Evolutionary conservation across 2,797 vertebrate species (phyloP).

Genomic region (Silurus aristotelis): DNA sequence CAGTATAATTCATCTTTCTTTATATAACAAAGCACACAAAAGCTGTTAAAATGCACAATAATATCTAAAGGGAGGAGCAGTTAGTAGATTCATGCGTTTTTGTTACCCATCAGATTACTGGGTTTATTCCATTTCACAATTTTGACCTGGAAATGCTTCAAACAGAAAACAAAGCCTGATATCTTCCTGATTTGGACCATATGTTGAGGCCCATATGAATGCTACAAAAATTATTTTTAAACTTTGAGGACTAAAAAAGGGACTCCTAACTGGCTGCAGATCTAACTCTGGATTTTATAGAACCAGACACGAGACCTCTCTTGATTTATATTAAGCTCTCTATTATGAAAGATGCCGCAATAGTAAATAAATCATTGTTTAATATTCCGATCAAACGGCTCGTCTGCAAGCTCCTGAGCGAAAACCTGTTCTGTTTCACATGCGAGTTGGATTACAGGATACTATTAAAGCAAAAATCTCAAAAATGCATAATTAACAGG

Average conservation of each 20-base stretch:
- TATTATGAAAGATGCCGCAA: neutral
- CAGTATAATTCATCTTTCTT: neutral
- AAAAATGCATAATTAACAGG: neutral
- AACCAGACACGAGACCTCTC: neutral
- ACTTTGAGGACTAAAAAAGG: neutral
- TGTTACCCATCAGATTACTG: constrained; percentile 30
- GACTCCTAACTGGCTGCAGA: neutral
- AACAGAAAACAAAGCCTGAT: constrained; percentile 12
- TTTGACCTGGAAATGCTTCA: constrained; percentile 49
- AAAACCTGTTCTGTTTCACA: neutral
- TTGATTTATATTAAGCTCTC: neutral
- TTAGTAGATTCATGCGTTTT: constrained; percentile 34
- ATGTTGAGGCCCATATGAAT: constrained; percentile 37
- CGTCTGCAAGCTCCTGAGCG: too few relatives aligned
- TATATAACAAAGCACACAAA: constrained; percentile 64
- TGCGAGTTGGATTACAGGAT: neutral
- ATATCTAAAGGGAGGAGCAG: neutral
- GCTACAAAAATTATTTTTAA: neutral
- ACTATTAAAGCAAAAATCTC: too few relatives aligned
- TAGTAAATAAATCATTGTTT: neutral
- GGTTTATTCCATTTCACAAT: constrained; percentile 16
- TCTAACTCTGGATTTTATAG: neutral
- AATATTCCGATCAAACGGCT: neutral
- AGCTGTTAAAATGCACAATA: constrained; percentile 9
- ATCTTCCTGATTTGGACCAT: constrained; percentile 48